phyloP scores from a whole-genome alignment of 2,888 invertebrate species.

The Hyposoter dolosus region DNA sequence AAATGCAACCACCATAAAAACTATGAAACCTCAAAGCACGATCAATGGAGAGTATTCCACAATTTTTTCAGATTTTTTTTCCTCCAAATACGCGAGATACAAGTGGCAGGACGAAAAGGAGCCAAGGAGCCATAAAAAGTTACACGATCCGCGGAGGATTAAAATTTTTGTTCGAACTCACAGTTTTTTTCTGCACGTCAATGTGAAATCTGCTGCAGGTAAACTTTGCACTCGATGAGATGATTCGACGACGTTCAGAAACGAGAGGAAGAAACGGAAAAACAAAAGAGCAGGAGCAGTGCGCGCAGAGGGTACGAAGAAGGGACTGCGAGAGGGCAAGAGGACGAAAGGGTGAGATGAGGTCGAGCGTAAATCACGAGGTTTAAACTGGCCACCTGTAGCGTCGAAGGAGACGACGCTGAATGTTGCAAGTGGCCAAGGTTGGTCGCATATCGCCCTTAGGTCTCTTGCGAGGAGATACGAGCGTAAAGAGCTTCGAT shows the following conservation, averaged over 20 bases:
- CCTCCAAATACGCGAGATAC: no score
- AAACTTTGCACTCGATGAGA: conserved; percentile 58
- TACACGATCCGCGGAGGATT: conserved; percentile 3
- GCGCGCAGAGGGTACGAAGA: conserved; percentile 51
- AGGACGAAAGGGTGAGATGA: conserved; percentile 76
- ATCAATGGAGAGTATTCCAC: no score
- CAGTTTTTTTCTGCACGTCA: no score
- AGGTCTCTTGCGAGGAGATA: conserved; percentile 55
- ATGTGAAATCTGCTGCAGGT: conserved; percentile 29
- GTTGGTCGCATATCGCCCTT: conserved; percentile 50
- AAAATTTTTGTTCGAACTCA: neutral
- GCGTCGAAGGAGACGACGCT: conserved; percentile 69
- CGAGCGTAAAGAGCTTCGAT: conserved; percentile 34
- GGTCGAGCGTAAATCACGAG: conserved; percentile 80
- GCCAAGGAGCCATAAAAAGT: no score
- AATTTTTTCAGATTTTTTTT: no score
- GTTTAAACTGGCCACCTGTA: conserved; percentile 80
- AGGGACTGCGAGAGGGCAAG: conserved; percentile 58
- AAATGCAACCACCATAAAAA: no score
- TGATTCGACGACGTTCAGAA: conserved; percentile 2
- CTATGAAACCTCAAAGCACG: no score
- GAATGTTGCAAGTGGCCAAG: conserved; percentile 22
- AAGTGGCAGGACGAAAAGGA: no score
- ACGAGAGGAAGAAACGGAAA: conserved; percentile 47
- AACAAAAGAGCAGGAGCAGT: conserved; percentile 49